phyloP scores from a whole-genome alignment of 2,113 vertebrate genomes.

The Enhydra lutris region DNA sequence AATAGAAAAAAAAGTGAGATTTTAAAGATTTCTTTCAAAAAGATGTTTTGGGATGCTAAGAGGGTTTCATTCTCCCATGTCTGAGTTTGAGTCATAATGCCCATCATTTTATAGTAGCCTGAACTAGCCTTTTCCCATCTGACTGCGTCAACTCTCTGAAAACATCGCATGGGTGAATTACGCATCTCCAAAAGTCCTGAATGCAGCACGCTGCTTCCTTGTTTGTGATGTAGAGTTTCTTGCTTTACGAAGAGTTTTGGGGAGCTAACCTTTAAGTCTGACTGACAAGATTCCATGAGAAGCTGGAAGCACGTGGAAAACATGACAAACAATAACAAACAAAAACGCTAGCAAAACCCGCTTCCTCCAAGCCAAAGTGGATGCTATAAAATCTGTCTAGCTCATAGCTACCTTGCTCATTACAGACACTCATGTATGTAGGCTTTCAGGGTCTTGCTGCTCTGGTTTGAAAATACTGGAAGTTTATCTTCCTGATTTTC shows the following conservation, averaged over 20 bases:
- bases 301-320: neutral
- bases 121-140: neutral
- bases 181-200: neutral
- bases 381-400: too few species aligned
- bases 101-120: neutral
- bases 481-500: constrained; percentile 19
- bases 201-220: neutral
- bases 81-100: neutral
- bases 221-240: neutral
- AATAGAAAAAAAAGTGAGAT: neutral
- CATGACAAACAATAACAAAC: neutral
- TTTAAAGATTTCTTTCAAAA: neutral
- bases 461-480: neutral
- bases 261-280: neutral
- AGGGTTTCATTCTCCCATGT: neutral
- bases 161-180: neutral
- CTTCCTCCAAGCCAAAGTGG: neutral
- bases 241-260: neutral
- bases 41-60: neutral
- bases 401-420: neutral
- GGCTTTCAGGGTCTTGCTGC: neutral
- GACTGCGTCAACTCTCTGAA: neutral
- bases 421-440: neutral
- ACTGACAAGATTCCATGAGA: neutral
- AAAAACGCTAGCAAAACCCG: fast-evolving